Evolutionary conservation across 1,140 invertebrate genomes (phyloP).

Genomic region (Zelostemma sp.): DNA sequence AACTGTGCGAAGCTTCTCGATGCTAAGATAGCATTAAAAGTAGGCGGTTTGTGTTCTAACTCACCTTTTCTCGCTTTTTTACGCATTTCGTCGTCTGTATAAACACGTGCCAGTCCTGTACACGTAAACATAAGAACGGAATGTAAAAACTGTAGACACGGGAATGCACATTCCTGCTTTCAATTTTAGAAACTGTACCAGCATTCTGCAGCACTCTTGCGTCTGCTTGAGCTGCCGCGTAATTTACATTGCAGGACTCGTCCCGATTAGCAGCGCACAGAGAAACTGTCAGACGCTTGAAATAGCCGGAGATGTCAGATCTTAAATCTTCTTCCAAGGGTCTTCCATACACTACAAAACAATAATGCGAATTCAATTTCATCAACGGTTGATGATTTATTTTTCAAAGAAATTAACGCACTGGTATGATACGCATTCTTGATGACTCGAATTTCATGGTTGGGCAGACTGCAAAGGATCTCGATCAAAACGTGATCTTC

Average conservation of each 20-base stretch:
- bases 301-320: conserved; percentile 87
- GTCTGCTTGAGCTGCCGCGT: conserved; percentile 76
- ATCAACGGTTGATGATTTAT: too few relatives aligned
- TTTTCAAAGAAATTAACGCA: conserved; percentile 75
- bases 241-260: conserved; percentile 79
- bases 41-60: too few relatives aligned
- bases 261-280: conserved; percentile 77
- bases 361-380: background rate
- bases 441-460: conserved; percentile 87
- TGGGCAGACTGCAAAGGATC: conserved; percentile 89
- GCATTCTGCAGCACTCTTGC: conserved; percentile 81
- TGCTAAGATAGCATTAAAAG: conserved; percentile 86
- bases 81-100: conserved; percentile 94
- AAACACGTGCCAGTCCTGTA: conserved; percentile 81
- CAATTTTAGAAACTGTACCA: conserved; percentile 67
- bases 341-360: conserved; percentile 76
- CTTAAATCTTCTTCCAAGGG: conserved; percentile 83
- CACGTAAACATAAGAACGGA: too few relatives aligned
- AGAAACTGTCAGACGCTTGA: conserved; percentile 84
- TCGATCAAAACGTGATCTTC: conserved; percentile 91
- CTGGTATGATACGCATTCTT: conserved; percentile 83
- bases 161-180: conserved; percentile 4
- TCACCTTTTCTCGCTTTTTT: too few relatives aligned
- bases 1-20: conserved; percentile 83
- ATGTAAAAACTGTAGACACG: conserved; percentile 15